Evolutionary conservation across 2,797 vertebrate genomes (phyloP).

Genomic region (Ibycter americanus): DNA sequence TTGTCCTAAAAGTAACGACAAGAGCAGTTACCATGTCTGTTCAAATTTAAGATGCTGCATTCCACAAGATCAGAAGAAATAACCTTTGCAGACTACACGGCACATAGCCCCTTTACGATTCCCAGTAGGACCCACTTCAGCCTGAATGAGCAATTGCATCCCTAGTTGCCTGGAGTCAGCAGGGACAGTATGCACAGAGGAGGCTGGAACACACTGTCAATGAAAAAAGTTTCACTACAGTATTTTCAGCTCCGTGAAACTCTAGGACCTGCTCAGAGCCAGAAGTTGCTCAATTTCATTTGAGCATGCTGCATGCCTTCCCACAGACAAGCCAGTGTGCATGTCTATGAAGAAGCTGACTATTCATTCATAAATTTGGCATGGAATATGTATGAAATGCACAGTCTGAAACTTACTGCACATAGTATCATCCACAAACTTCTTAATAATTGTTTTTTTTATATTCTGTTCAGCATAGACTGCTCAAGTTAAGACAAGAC

Average conservation of each 20-base stretch:
- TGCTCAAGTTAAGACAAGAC: background rate
- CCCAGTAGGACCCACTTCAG: accelerated
- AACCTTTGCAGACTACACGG: accelerated
- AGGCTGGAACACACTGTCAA: background rate
- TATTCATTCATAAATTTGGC: background rate
- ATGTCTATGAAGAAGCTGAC: background rate
- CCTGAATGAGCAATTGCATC: background rate
- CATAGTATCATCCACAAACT: background rate
- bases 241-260: background rate
- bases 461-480: background rate
- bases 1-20: background rate
- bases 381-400: background rate
- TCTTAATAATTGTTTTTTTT: background rate
- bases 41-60: accelerated
- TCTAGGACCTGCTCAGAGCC: background rate
- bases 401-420: background rate
- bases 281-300: background rate
- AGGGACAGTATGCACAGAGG: background rate
- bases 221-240: background rate
- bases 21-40: background rate
- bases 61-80: background rate
- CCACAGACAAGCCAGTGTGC: background rate
- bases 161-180: background rate
- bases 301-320: background rate
- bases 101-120: background rate